Base-by-base conservation (phyloP, 2,888 invertebrate species). In the Athalia rosae region DNA sequence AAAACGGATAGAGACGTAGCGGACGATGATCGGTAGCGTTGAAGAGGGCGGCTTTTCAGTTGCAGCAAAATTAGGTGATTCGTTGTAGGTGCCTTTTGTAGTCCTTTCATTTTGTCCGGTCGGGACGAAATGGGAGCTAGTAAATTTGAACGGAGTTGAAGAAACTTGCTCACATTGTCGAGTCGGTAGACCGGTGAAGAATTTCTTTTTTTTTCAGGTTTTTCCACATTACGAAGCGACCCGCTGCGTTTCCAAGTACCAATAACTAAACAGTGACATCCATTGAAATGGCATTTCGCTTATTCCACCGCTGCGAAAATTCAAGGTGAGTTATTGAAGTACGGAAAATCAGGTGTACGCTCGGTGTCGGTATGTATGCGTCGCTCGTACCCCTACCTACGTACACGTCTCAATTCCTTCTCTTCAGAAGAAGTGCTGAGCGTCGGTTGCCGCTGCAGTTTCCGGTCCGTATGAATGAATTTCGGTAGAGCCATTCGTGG, bases 191-290 rank as follows among this genome's bases (percentile, higher is more conserved):
- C 28, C 28, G 28, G 45, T 58, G 67, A 15, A 50, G 9, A 58
- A 28, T 58, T 47, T 43, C 50, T 9, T 61, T 45, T 11, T 9
- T 71, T 48, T 28, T 6, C 59, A n/a, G 43, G 43, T 1, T 50
- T n/a, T 9, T 4, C 47, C 4, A 13, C 9, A 15, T 56, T 58
- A 58, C 45, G 28, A 7, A 62, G 71, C 73, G 50, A 71, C 77
- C 77, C 62, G 77, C 71, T 50, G 77, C 58, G 77, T 77, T 71
- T 73, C 71, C n/a, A 77, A 71, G 77, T 77, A 69, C 77, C 50
- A 28, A 28, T 28, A 28, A 28, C 61, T 62, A 73, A 71, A 77
- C 77, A 77, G 77, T 77, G 62, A 50, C 71, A 59, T 59, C 62
- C 15, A 73, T 77, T 61, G 71, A 69, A 62, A 47, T 61, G 28